A percentile compares a stretch with the other conserved stretches of the same genome.
Evolutionary conservation across 2,113 vertebrate genomes (phyloP).

Genomic region (Ctenomys sociabilis): DNA sequence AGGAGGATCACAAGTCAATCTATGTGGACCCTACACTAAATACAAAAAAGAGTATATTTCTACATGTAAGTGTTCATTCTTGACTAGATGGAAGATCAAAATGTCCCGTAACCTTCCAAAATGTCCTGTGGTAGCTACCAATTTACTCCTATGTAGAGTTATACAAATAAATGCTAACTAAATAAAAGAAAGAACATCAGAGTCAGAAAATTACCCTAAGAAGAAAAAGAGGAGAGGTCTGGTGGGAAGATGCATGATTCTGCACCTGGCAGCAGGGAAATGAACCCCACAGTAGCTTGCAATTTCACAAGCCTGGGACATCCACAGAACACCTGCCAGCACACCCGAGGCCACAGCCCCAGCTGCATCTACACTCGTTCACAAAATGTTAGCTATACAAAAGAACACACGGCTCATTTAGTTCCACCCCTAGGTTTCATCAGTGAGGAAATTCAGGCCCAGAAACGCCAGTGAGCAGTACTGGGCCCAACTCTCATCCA

Average conservation of each 20-base stretch:
- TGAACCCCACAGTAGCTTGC: too few species aligned
- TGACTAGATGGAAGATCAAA: background rate
- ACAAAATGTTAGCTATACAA: background rate
- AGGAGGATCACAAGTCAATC: too few species aligned
- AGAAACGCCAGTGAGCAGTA: background rate
- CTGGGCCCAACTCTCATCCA: background rate
- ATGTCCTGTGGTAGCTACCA: background rate
- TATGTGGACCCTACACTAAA: too few species aligned
- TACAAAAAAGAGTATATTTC: background rate
- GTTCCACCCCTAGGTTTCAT: background rate
- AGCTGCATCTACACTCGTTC: background rate
- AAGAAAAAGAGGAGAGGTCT: background rate
- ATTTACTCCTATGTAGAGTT: background rate
- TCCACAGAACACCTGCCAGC: background rate
- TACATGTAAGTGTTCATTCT: background rate
- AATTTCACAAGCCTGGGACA: background rate
- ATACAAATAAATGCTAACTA: constrained; percentile 39
- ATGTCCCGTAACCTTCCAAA: background rate
- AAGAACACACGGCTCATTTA: background rate
- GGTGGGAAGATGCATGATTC: background rate
- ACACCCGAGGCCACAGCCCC: background rate
- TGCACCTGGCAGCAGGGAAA: background rate
- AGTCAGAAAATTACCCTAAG: background rate
- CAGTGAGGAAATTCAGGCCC: background rate
- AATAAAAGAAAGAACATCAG: background rate